Evolutionary conservation across 2,113 vertebrate species (phyloP), one percentile per base, ranked within the genome.

Genomic region (Euleptes europaea): DNA sequence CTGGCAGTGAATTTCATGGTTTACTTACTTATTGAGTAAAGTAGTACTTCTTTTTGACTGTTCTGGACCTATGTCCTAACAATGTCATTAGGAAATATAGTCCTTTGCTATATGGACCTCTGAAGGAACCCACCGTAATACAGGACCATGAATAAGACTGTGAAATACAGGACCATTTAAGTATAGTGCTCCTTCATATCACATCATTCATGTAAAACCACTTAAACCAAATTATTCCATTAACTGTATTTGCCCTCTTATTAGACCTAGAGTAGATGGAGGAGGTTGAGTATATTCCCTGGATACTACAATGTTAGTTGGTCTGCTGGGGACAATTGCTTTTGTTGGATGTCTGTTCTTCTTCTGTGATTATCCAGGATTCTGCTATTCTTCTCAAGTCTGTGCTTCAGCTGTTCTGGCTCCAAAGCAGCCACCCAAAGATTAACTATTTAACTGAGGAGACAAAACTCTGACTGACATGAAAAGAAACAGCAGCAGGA

Each of bases 401-500:
- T 65, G 69, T n/a, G 77, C 54, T 51, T 80, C 54, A 80, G n/a
- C 77, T 85, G 67, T 63, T 49, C 66, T 72, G 84, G 33, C 79
- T 65, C 77, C 76, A 44, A 80, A 85, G 67, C 77, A 85, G 84
- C 77, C 84, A 80, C 69, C 84, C 84, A 80, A 80, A 85, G 77
- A 85, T 73, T 67, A 80, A 70, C 84, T 69, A 80, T 85, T 85
- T 85, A 85, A 80, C 77, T 73, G 84, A 80, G 84, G 54, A 85
- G 84, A 85, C 84, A 73, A 85, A 85, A 78, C 84, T 85, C 77
- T 80, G 84, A 80, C 69, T 80, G 77, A 73, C 84, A 85, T 80
- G 84, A 85, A 85, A 85, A 33, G 69, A 85, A 85, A 85, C 84
- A 85, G 79, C 84, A 85, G 77, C 77, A 85, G 77, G 77, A 73